These are phyloP conservation scores for Rhea americana DNA, from an alignment of 2,113 vertebrate genomes.

Conservation along the genomic window DNA sequence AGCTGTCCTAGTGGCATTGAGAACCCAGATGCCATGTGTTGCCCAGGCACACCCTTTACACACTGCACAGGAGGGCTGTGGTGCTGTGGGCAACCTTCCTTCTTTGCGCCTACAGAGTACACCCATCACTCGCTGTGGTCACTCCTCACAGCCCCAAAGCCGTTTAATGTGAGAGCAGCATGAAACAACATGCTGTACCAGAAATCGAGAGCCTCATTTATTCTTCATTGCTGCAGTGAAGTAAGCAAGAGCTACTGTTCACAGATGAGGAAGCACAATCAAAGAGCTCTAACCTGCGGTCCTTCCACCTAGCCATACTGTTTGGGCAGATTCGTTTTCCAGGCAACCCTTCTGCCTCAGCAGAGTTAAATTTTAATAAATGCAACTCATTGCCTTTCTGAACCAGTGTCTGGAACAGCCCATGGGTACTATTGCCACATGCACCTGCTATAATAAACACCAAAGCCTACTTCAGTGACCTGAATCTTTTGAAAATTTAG, in stretches of 20 bases:
- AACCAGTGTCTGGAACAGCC: not conserved
- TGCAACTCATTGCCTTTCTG: not conserved
- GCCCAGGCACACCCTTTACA: not conserved
- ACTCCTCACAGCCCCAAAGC: not conserved
- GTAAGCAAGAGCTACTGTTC: not conserved
- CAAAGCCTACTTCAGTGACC: conserved; percentile 59
- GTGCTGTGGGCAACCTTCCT: not conserved
- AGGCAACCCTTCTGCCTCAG: not conserved
- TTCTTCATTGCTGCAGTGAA: not conserved
- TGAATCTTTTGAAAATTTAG: conserved; percentile 63
- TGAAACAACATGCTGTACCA: not conserved
- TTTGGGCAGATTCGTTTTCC: not conserved
- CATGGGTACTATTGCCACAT: conserved; percentile 36
- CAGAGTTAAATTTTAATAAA: conserved; percentile 16
- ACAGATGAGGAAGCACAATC: not conserved
- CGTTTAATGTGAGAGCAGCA: not conserved
- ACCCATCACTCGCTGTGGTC: not conserved
- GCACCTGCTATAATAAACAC: conserved; percentile 44
- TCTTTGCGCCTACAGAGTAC: not conserved
- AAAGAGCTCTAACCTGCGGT: not conserved
- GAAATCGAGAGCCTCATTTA: not conserved
- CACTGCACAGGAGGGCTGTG: fast-evolving
- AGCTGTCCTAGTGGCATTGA: not conserved
- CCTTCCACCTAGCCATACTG: not conserved
- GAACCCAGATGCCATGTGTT: not conserved